Conservation (phyloP, 1,140 invertebrate genomes). For the Drosophila lacteicornis region DNA sequence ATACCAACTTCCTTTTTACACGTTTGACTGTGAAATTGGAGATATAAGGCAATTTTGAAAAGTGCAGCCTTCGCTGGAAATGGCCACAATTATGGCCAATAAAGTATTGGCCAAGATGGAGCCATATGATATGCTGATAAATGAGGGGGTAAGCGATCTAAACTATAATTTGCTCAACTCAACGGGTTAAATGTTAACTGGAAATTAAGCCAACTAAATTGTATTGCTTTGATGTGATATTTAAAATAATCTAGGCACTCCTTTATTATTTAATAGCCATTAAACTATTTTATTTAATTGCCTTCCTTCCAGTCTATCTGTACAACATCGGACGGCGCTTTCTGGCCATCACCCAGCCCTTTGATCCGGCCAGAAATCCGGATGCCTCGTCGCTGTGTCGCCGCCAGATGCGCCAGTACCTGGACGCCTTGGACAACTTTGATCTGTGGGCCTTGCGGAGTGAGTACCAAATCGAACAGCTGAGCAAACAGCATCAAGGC, state of each 20-base stretch:
- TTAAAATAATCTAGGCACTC: not conserved
- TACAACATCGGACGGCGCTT: conserved; percentile 73
- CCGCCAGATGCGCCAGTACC: conserved; percentile 66
- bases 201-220: not conserved
- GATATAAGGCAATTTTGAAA: not conserved
- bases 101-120: not conserved
- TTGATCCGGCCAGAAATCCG: conserved; percentile 73
- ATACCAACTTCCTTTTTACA: conserved; percentile 6
- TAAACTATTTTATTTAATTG: not conserved
- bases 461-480: conserved; percentile 51
- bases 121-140: conserved; percentile 1
- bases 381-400: conserved; percentile 69
- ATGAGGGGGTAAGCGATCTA: conserved; percentile 1
- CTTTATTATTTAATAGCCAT: too few relatives aligned
- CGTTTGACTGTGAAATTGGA: not conserved
- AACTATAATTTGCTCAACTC: conserved; percentile 12
- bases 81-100: conserved; percentile 5
- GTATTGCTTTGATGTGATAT: not conserved
- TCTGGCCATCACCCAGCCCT: conserved; percentile 69
- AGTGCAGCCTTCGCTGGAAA: conserved; percentile 3
- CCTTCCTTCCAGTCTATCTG: conserved; percentile 67
- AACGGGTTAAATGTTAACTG: not conserved
- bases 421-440: conserved; percentile 76
- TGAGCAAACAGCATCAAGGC: conserved; percentile 11
- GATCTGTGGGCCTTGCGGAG: conserved; percentile 84